Percentiles rank a stretch among this genome's conserved stretches.
These are phyloP conservation scores for Sceloporus tristichus DNA, from an alignment of 2,113 vertebrate genomes.

Conservation along the genomic window DNA sequence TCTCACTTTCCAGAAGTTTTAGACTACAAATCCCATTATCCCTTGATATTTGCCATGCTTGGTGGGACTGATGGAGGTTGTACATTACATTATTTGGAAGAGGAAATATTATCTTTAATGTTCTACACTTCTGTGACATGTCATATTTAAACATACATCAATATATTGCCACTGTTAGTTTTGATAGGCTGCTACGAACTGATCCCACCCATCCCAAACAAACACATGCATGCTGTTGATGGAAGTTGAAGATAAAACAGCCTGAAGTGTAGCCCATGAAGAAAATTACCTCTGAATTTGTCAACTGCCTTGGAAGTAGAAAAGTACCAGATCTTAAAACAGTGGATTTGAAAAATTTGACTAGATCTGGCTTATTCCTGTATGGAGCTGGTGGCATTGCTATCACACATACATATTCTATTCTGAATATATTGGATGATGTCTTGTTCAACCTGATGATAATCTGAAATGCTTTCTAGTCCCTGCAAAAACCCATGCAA, in stretches of 20 bases:
- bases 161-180: neutral
- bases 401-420: too few relatives aligned
- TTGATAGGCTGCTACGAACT: neutral
- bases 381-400: neutral
- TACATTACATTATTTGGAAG: too few relatives aligned
- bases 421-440: neutral
- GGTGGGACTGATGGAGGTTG: too few relatives aligned
- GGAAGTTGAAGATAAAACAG: neutral
- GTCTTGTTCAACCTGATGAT: neutral
- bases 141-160: neutral
- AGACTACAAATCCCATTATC: too few relatives aligned
- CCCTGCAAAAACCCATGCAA: neutral
- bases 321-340: too few relatives aligned
- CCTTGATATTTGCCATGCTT: too few relatives aligned
- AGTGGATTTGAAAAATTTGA: neutral
- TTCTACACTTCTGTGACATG: too few relatives aligned
- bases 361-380: neutral
- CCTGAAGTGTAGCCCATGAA: neutral
- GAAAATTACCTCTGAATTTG: neutral
- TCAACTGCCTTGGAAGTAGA: neutral
- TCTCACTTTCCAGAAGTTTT: too few relatives aligned
- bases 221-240: neutral
- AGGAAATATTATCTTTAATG: too few relatives aligned
- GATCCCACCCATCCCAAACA: too few relatives aligned
- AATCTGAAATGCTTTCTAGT: slow-evolving; percentile 10